These are phyloP conservation scores for Coelogynopora nodosa DNA, from an alignment of 2,888 invertebrate genomes.

Conservation along the genomic window DNA sequence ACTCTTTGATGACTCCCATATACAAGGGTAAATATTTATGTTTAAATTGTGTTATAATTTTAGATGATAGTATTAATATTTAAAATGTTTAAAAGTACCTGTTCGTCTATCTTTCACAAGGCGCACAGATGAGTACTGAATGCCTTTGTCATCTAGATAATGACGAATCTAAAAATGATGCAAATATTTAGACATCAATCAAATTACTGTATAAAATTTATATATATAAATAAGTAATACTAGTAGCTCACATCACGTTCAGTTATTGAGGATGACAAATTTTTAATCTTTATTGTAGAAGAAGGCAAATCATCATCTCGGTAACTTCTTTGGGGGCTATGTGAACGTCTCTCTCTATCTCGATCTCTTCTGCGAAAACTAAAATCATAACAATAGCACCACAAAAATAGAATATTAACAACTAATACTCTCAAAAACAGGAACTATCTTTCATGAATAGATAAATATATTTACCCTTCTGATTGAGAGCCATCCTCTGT, in stretches of 20 bases:
- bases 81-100: not conserved
- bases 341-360: not conserved
- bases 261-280: not conserved
- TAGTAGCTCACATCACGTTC: not conserved
- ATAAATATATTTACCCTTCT: not conserved
- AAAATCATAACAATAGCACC: not conserved
- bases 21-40: too few species aligned
- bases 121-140: not conserved
- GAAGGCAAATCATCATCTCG: not conserved
- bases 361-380: not conserved
- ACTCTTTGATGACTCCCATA: too few species aligned
- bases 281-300: not conserved
- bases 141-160: not conserved
- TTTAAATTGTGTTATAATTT: too few species aligned
- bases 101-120: not conserved
- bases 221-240: too few species aligned
- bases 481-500: not conserved
- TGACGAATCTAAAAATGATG: not conserved
- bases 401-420: not conserved
- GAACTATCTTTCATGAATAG: too few species aligned
- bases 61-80: too few species aligned
- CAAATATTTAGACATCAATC: not conserved
- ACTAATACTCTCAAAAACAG: too few species aligned
- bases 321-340: not conserved
- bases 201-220: not conserved